Conservation (phyloP, 2,113 vertebrate species). For the Ptyas mucosa region DNA sequence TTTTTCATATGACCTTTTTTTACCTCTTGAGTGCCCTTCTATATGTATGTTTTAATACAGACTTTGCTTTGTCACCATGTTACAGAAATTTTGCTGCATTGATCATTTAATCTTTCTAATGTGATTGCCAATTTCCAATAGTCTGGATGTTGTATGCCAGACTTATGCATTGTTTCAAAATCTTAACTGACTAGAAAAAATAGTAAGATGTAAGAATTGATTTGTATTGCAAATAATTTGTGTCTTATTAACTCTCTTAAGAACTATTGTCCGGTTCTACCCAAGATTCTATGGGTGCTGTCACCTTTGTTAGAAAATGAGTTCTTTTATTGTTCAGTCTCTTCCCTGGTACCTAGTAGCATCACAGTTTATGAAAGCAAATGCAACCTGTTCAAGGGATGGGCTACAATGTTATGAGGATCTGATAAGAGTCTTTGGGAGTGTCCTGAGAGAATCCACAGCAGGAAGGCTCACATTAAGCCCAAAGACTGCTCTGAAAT, state of each 20-base stretch:
- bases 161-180: not conserved
- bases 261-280: not conserved
- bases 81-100: not conserved
- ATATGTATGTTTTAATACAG: not conserved
- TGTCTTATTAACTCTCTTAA: not conserved
- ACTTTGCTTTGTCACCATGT: not conserved
- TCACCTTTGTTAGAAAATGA: not conserved
- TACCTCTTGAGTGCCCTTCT: not conserved
- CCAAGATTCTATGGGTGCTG: not conserved
- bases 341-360: not conserved
- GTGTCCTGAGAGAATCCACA: not conserved
- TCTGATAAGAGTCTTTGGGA: not conserved
- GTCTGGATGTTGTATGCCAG: not conserved
- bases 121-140: not conserved
- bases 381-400: not conserved
- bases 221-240: not conserved
- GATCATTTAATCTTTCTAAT: not conserved
- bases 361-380: not conserved
- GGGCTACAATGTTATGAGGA: not conserved
- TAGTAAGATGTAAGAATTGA: not conserved
- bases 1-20: not conserved
- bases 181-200: not conserved
- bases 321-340: not conserved
- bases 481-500: not conserved
- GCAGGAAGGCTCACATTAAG: not conserved